Evolutionary conservation across 2,888 invertebrate species (phyloP).

Genomic region (Troides helena): DNA sequence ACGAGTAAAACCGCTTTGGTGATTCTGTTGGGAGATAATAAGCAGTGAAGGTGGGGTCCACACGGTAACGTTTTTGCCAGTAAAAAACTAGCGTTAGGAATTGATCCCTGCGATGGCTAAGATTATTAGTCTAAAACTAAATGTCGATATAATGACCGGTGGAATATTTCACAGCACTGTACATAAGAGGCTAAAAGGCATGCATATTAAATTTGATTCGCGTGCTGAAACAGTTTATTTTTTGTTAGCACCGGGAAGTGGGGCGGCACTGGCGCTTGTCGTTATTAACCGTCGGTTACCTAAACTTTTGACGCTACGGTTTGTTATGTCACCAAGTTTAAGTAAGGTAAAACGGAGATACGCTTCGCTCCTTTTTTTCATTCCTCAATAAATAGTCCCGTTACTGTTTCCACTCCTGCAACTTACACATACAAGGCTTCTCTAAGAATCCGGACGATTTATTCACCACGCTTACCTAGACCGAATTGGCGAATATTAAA

Average conservation of each 20-base stretch:
- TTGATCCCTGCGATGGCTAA: background rate
- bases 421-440: too few relatives aligned
- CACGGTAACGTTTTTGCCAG: background rate
- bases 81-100: background rate
- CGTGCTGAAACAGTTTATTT: slow-evolving; percentile 54
- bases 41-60: too few relatives aligned
- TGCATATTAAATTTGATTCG: slow-evolving; percentile 56
- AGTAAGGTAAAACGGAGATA: slow-evolving; percentile 20
- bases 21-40: too few relatives aligned
- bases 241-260: slow-evolving; percentile 41
- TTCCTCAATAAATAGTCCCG: background rate
- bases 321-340: slow-evolving; percentile 41
- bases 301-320: slow-evolving; percentile 43
- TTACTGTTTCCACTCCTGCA: too few relatives aligned
- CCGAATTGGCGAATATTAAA: too few relatives aligned
- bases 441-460: too few relatives aligned
- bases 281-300: slow-evolving; percentile 45
- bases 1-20: too few relatives aligned
- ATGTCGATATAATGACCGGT: slow-evolving; percentile 9
- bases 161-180: slow-evolving; percentile 38
- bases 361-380: background rate
- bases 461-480: too few relatives aligned
- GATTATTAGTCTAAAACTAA: background rate
- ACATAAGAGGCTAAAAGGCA: slow-evolving; percentile 42
- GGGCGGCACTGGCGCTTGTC: slow-evolving; percentile 39